Evolutionary conservation across 2,797 vertebrate species (phyloP), one percentile per base, ranked within the genome.

Genomic region (Eidolon dupreanum): DNA sequence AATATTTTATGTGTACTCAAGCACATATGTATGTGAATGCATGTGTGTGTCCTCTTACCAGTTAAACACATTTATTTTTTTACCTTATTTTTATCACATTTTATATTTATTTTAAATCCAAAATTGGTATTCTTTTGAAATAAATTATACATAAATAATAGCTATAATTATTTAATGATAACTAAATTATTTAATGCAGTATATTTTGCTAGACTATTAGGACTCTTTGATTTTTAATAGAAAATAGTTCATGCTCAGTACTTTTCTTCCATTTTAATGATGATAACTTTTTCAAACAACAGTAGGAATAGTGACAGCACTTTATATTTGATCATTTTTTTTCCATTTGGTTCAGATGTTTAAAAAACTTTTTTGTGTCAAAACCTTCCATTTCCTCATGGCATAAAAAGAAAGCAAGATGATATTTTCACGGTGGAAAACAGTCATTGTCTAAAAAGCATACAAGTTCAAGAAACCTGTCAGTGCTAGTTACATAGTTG

Each of bases 71-170:
- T 36, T 92, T 92, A 33, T 90, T 89, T 94, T 94, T 82, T 71
- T 53, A 55, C 10, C 38, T 87, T 75, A 63, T 26, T 43, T 65
- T 65, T 36, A 66, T 92, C 15, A 65, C 4, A 71, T 59, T 89
- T 94, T 68, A 26, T 84, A 33, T 38, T 59, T 92, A 73, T 94
- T 94, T 41, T 84, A 93, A 82, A 51, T 55, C 66, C 17, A 49
- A 49, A 49, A 49, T 41, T 63, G 33, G 4, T 33, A 88, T 74
- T 68, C 41, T 66, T 93, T 79, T 84, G 12, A 85, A 88, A 49
- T 74, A 71, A 38, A 38, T 68, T 78, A 51, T 4, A 83, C 8
- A 8, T 88, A 38, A 70, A 55, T 79, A 53, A 74, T 75, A 81
- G 19, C 24, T 82, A 15, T 63, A 85, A 70, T 94, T 89, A 90